A percentile compares a stretch with the other conserved stretches of the same genome.
Evolutionary conservation across 2,113 vertebrate genomes (phyloP).

Genomic region (Oncorhynchus clarkii): DNA sequence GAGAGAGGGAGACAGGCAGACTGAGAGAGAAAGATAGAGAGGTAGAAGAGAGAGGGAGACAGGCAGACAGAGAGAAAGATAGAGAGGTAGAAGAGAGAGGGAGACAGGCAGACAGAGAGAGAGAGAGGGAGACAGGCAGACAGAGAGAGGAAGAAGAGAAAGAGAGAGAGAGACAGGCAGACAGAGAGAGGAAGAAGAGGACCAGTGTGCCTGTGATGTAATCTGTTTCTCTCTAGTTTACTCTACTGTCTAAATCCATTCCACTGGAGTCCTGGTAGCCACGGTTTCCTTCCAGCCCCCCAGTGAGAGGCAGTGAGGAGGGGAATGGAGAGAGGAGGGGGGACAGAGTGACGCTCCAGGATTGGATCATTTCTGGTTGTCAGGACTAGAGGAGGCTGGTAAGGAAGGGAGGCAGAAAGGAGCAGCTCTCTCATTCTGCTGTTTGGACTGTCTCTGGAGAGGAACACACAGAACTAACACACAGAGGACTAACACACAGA

Average conservation of each 20-base stretch:
- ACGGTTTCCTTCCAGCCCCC: constrained; percentile 30
- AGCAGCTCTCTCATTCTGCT: constrained; percentile 40
- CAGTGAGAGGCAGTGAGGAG: not conserved
- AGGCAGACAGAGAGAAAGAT: too few species aligned
- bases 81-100: too few species aligned
- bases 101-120: too few species aligned
- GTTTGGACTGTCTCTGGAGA: constrained; percentile 35
- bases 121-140: too few species aligned
- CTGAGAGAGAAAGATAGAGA: too few species aligned
- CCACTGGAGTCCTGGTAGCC: constrained; percentile 4
- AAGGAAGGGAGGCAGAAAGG: constrained; percentile 26
- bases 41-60: too few species aligned
- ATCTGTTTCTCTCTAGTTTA: not conserved
- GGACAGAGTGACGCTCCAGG: constrained; percentile 18
- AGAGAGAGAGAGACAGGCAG: too few species aligned
- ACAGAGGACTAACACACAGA: too few species aligned
- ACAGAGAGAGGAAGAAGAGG: too few species aligned
- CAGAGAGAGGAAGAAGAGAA: too few species aligned
- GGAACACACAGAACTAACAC: not conserved
- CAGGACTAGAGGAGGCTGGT: constrained; percentile 43
- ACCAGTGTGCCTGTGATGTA: too few species aligned
- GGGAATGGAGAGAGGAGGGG: not conserved
- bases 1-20: too few species aligned
- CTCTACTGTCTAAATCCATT: constrained; percentile 3
- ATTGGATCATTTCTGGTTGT: constrained; percentile 55